phyloP scores from a whole-genome alignment of 2,797 vertebrate species.

The Enteromius paludinosus region DNA sequence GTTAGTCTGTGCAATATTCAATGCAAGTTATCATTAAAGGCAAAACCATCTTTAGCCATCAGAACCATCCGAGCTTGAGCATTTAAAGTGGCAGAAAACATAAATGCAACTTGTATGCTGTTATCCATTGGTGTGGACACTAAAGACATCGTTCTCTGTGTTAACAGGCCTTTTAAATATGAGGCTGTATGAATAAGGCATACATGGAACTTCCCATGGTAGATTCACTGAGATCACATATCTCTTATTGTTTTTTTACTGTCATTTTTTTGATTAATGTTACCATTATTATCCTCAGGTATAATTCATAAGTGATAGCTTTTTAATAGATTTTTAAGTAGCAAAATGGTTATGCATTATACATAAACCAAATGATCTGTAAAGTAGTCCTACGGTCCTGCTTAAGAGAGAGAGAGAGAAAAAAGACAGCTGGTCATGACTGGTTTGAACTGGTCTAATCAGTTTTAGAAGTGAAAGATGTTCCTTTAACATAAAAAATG shows the following conservation, averaged over 20 bases:
- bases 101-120: background rate
- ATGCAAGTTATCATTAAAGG: background rate
- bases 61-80: no score
- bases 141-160: background rate
- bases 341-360: background rate
- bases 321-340: slow-evolving; percentile 17
- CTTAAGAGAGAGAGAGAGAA: background rate
- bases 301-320: background rate
- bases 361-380: background rate
- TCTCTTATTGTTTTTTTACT: background rate
- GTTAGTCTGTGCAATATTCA: slow-evolving; percentile 5
- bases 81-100: background rate
- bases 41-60: background rate
- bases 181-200: background rate
- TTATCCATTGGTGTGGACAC: background rate
- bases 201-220: background rate
- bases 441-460: background rate
- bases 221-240: background rate
- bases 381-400: background rate
- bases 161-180: background rate
- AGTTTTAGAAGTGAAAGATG: no score
- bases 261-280: slow-evolving; percentile 6
- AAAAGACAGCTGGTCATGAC: background rate
- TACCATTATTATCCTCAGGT: background rate
- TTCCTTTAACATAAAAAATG: no score